Conservation (phyloP, 2,113 vertebrate species). For the Oncorhynchus clarkii region DNA sequence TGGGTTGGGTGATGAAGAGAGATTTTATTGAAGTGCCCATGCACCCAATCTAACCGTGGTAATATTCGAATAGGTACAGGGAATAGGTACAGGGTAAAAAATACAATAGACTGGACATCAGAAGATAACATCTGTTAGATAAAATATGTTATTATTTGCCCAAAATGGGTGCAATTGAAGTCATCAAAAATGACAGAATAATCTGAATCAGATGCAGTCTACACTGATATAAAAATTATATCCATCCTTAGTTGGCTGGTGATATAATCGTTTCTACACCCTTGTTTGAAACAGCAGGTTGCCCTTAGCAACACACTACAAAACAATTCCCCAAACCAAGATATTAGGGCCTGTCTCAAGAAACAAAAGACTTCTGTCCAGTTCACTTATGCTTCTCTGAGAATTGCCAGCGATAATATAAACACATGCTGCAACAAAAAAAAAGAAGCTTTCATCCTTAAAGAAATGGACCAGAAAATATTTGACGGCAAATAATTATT, state of each 20-base stretch:
- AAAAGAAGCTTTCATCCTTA: neutral
- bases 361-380: neutral
- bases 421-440: slow-evolving; percentile 4
- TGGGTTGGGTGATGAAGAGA: neutral
- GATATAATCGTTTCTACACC: neutral
- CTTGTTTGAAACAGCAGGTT: neutral
- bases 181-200: no score
- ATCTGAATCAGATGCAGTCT: no score
- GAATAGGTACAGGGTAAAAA: no score
- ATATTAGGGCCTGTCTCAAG: neutral
- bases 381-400: slow-evolving; percentile 5
- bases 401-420: neutral
- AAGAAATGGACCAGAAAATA: slow-evolving; percentile 15
- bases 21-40: no score
- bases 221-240: no score
- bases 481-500: neutral
- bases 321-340: neutral
- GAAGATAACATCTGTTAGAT: no score
- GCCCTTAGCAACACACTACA: slow-evolving; percentile 3
- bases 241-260: neutral
- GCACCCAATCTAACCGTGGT: no score
- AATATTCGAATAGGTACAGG: no score
- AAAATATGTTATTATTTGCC: no score
- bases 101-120: no score
- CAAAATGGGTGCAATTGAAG: no score